Evolutionary conservation across 1,140 invertebrate species (phyloP), one percentile per base, ranked within the genome.

Genomic region (Himalopsyche phryganea): DNA sequence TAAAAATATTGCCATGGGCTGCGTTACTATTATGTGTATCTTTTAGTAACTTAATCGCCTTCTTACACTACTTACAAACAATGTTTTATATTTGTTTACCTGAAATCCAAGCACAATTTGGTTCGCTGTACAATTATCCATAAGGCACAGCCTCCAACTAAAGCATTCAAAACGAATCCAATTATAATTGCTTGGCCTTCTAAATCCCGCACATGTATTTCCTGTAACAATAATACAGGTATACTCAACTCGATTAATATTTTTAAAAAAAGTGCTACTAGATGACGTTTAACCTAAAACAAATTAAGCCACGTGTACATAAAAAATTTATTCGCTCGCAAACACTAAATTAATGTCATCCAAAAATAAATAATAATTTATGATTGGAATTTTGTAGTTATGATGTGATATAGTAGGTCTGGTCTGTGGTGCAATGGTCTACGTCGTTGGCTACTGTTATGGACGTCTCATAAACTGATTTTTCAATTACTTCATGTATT

Each of bases 71-170:
- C n/a, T n/a, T n/a, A n/a, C n/a, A n/a, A n/a, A n/a, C n/a, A n/a
- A n/a, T n/a, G n/a, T n/a, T n/a, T n/a, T n/a, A n/a, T n/a, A n/a
- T n/a, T n/a, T n/a, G n/a, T 38, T 68, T 69, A 86, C 67, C 86
- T 83, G 80, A 96, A 99, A 72, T 99, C 97, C 71, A 98, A 83
- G 73, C 94, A 98, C 66, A 92, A 83, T 72, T 97, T 97, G 10
- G 94, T 95, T 60, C 94, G 78, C 68, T 92, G 87, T 6, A 98
- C 90, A 28, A 97, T 76, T 66, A 85, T 83, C 88, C 92, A 96
- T 23, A 97, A 74, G 1, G 84, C 82, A 23, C 89, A 71, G 13
- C 93, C 84, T 56, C 92, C 88, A 44, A 90, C 71, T 35, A 92
- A 71, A 1, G 91, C 83, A 77, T 92, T 93, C 0, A 91, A 52